Conservation (phyloP, 2,888 invertebrate genomes). For the Muschampia plurimacula region DNA sequence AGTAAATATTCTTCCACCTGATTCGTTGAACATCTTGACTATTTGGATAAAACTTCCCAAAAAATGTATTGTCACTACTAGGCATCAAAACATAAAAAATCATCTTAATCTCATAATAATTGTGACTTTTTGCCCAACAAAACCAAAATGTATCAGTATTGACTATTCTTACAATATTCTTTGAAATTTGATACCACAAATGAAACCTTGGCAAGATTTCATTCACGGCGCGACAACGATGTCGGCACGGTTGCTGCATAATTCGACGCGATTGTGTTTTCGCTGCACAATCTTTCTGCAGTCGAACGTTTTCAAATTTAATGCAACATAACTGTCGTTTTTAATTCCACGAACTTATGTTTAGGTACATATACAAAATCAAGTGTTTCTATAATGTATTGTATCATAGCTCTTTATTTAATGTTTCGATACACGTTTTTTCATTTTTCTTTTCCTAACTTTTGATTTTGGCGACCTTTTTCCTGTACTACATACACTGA, state of each 20-base stretch:
- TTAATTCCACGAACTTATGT: not conserved
- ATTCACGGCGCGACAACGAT: constrained; percentile 33
- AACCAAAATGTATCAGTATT: constrained; percentile 9
- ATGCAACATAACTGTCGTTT: not conserved
- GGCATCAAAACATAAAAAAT: too few relatives aligned
- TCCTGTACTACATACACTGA: too few relatives aligned
- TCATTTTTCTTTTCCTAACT: too few relatives aligned
- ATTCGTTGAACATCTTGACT: too few relatives aligned
- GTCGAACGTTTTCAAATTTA: constrained; percentile 26
- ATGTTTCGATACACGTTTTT: too few relatives aligned
- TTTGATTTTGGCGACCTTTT: too few relatives aligned
- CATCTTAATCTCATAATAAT: too few relatives aligned
- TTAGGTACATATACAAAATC: not conserved
- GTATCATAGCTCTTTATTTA: too few relatives aligned
- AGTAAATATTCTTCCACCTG: not conserved
- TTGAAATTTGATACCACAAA: constrained; percentile 34
- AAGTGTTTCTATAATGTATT: too few relatives aligned
- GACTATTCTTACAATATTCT: constrained; percentile 27
- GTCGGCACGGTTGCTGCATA: constrained; percentile 28
- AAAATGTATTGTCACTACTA: too few relatives aligned
- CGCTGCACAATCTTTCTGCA: constrained; percentile 32
- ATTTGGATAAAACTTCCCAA: too few relatives aligned
- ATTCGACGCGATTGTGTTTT: constrained; percentile 34
- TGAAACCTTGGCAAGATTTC: constrained; percentile 38
- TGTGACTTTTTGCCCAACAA: not conserved